Evolutionary conservation across 1,140 invertebrate species (phyloP).

Genomic region (Drosophila kurseongensis): DNA sequence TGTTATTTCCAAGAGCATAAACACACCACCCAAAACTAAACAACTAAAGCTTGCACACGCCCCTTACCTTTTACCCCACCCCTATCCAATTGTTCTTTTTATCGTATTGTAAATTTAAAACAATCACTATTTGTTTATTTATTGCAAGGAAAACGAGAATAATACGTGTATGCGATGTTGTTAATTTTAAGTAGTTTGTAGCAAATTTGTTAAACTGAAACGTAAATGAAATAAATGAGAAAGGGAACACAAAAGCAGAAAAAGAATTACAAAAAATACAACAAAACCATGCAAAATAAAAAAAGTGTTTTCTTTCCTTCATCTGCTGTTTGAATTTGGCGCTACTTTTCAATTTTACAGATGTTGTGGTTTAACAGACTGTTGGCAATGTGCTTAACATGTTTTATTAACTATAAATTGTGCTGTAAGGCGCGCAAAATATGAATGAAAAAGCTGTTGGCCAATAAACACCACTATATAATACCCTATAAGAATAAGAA

Average conservation of each 20-base stretch:
- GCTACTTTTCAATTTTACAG: not conserved
- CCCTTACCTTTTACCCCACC: slow-evolving; percentile 8
- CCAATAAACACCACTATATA: not conserved
- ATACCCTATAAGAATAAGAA: not conserved
- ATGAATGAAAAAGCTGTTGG: not conserved
- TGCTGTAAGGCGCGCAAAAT: slow-evolving; percentile 11
- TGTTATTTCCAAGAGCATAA: slow-evolving; percentile 54
- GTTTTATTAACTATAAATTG: not conserved
- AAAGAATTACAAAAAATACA: slow-evolving; percentile 25
- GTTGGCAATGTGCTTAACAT: not conserved
- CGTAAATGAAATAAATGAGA: slow-evolving; percentile 60
- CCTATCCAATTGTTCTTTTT: slow-evolving; percentile 49
- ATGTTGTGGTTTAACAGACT: not conserved
- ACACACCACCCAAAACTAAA: slow-evolving; percentile 19
- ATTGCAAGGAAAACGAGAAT: slow-evolving; percentile 44
- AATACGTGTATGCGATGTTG: slow-evolving; percentile 70
- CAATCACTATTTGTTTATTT: slow-evolving; percentile 64
- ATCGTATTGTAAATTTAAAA: slow-evolving; percentile 60
- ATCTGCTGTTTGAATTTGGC: slow-evolving; percentile 1
- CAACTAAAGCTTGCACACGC: slow-evolving; percentile 31
- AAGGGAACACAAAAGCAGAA: slow-evolving; percentile 60
- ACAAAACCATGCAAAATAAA: slow-evolving; percentile 15
- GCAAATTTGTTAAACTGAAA: slow-evolving; percentile 71
- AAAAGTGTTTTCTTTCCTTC: not conserved
- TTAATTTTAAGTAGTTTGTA: slow-evolving; percentile 78